Evolutionary conservation across 2,113 vertebrate species (phyloP).

Genomic region (Oreochromis tanganicae): DNA sequence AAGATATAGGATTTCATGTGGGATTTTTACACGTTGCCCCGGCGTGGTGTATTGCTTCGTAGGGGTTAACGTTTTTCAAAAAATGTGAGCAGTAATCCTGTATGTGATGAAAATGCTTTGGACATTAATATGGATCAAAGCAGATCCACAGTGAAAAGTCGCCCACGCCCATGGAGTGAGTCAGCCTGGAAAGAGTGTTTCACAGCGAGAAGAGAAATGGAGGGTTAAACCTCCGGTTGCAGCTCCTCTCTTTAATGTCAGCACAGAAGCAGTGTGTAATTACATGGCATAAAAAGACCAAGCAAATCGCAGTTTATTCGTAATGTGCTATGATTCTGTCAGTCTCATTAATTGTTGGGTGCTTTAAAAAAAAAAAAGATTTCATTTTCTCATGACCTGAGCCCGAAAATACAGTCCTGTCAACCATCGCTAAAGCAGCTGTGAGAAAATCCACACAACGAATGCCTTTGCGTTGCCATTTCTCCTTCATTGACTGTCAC

Average conservation of each 20-base stretch:
- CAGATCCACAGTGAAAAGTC: constrained; percentile 20
- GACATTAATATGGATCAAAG: constrained; percentile 53
- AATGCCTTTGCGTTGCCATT: constrained; percentile 5
- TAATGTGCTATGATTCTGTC: constrained; percentile 24
- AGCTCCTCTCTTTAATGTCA: constrained; percentile 42
- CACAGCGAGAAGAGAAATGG: constrained; percentile 1
- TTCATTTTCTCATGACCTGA: background rate
- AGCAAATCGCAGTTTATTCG: constrained; percentile 14
- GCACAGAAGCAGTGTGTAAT: constrained; percentile 21
- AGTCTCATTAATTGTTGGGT: constrained; percentile 28
- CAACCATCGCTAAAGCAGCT: background rate
- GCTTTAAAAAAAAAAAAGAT: background rate
- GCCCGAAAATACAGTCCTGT: background rate
- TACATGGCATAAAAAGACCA: constrained; percentile 1
- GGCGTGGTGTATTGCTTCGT: background rate
- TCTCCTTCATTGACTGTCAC: background rate
- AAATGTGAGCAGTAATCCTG: constrained; percentile 14
- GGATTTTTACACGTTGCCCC: background rate
- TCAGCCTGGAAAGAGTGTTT: constrained; percentile 21
- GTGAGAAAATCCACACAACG: background rate
- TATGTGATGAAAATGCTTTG: constrained; percentile 37
- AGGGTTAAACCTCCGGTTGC: constrained; percentile 49
- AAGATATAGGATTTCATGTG: background rate
- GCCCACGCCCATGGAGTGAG: constrained; percentile 16
- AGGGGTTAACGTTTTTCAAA: constrained; percentile 12